Evolutionary conservation across 1,140 invertebrate species (phyloP), one percentile per base, ranked within the genome.

Genomic region (Conopomorpha cramerella): DNA sequence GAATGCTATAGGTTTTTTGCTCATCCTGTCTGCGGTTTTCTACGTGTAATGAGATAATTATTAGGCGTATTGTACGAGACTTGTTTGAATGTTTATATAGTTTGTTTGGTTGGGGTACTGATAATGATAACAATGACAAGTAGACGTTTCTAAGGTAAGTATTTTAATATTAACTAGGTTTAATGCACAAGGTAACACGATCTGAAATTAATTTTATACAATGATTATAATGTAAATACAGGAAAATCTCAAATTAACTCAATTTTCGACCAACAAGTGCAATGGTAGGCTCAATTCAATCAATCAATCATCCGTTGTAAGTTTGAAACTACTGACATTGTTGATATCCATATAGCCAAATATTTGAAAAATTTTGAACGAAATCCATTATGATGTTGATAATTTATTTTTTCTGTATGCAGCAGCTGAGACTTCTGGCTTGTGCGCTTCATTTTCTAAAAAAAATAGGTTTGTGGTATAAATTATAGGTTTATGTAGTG

Each of bases 1-100:
- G 39, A 79, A 78, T 1, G 71, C 68, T 44, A 79, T 79, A 0
- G 51, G 50, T 46, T 78, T 78, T 41, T 71, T 78, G 35, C 55
- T 74, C 64, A 77, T 77, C 38, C 49, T 54, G 28, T 27, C 19
- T 10, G 19, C n/a, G n/a, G n/a, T n/a, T n/a, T n/a, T n/a, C n/a
- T n/a, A n/a, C n/a, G n/a, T n/a, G n/a, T n/a, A n/a, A n/a, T n/a
- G n/a, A n/a, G n/a, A 23, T 23, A 4, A 10, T 23, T 6, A 10
- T 23, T 23, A 10, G 19, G 4, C 4, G 4, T 23, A 23, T 23
- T 4, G 19, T 23, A 23, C 4, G 4, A 23, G 4, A 10, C 19
- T 23, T 23, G 10, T 23, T 23, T 23, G 19, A 6, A 23, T 4
- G 19, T 23, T 10, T 23, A 23, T 4, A 10, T 23, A 23, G 4